Evolutionary conservation across 2,797 vertebrate genomes (phyloP).

Genomic region (Eutrigla gurnardus): DNA sequence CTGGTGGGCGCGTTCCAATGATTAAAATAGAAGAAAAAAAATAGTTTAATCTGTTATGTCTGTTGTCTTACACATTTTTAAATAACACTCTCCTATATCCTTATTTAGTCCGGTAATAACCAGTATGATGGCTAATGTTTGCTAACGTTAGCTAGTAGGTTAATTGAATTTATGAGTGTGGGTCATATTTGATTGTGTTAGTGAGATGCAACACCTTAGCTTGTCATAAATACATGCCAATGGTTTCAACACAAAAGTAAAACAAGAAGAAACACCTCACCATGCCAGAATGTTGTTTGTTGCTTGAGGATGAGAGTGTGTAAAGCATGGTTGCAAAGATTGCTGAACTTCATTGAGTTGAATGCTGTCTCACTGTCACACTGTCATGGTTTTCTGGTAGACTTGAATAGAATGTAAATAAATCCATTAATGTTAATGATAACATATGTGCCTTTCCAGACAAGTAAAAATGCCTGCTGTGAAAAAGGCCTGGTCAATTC

Average conservation of each 20-base stretch:
- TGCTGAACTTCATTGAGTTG: background rate
- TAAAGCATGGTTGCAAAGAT: background rate
- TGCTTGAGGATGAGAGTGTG: background rate
- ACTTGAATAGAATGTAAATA: background rate
- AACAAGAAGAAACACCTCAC: background rate
- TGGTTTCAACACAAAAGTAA: background rate
- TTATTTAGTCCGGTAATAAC: background rate
- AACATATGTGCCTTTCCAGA: background rate
- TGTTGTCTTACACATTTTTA: too few species aligned
- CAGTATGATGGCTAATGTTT: background rate
- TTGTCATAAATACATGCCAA: too few species aligned
- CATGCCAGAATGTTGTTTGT: background rate
- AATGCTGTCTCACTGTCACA: background rate
- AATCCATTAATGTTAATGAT: background rate
- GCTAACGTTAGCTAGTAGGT: background rate
- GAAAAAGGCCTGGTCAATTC: too few species aligned
- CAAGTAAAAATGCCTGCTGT: too few species aligned
- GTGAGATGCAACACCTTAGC: background rate
- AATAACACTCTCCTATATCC: background rate
- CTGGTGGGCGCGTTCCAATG: background rate
- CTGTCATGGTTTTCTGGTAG: background rate
- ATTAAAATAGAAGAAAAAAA: background rate
- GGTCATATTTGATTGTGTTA: background rate
- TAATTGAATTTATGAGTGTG: background rate
- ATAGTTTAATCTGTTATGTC: too few species aligned